phyloP scores from a whole-genome alignment of 2,888 invertebrate species.

The Sinotaia quadrata region DNA sequence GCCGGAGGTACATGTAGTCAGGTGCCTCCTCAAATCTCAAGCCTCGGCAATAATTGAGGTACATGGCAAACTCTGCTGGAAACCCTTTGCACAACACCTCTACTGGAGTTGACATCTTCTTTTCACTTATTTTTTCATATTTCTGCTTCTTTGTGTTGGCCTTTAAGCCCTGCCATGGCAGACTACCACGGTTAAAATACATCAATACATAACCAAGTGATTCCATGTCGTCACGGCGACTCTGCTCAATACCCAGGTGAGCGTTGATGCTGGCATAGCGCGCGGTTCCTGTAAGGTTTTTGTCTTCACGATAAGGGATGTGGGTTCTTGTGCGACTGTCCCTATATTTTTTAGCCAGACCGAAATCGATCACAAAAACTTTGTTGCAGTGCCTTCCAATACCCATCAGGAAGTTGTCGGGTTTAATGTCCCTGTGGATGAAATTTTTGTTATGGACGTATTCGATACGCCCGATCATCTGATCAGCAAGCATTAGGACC shows the following conservation, averaged over 20 bases:
- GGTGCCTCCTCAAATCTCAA: slow-evolving; percentile 98
- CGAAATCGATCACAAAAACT: slow-evolving; percentile 98
- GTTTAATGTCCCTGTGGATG: slow-evolving; percentile 86
- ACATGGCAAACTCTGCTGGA: slow-evolving; percentile 99
- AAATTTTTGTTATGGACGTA: slow-evolving; percentile 99
- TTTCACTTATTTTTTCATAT: slow-evolving; percentile 99
- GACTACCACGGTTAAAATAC: slow-evolving; percentile 94
- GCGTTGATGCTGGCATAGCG: slow-evolving; percentile 99
- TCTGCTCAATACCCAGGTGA: slow-evolving; percentile 98
- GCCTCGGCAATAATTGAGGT: slow-evolving; percentile 98
- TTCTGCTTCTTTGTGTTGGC: slow-evolving; percentile 99
- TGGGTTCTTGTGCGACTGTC: slow-evolving; percentile 93
- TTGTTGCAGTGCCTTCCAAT: slow-evolving; percentile 72
- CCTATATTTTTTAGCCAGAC: slow-evolving; percentile 98
- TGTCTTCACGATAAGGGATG: slow-evolving; percentile 84
- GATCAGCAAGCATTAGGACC: slow-evolving; percentile 98
- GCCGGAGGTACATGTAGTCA: slow-evolving; percentile 99
- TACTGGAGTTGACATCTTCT: slow-evolving; percentile 99
- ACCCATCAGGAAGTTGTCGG: slow-evolving; percentile 77
- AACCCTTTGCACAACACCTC: slow-evolving; percentile 99
- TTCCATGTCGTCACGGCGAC: slow-evolving; percentile 99
- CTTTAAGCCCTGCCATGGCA: slow-evolving; percentile 97
- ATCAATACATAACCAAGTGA: slow-evolving; percentile 99
- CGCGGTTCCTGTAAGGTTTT: slow-evolving; percentile 73
- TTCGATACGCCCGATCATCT: slow-evolving; percentile 86